A percentile compares a stretch with the other conserved stretches of the same genome.
Conservation (phyloP, 2,888 invertebrate genomes). For the Nineta flava region DNA sequence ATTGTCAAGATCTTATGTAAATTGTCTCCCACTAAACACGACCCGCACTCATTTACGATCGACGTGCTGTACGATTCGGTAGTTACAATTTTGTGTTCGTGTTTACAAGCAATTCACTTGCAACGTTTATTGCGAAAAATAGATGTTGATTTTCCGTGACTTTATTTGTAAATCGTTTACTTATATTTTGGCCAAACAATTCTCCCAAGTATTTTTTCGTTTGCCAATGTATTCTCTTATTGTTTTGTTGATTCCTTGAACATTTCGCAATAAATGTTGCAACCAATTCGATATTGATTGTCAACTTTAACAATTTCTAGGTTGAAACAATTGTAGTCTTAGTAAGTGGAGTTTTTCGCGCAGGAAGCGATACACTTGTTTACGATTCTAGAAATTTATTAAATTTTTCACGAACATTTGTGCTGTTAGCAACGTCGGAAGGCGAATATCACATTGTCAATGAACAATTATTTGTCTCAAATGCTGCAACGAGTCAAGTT, state of each 20-base stretch:
- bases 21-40: constrained; percentile 46
- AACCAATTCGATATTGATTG: too few species aligned
- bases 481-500: constrained; percentile 26
- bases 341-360: constrained; percentile 47
- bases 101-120: too few species aligned
- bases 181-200: too few species aligned
- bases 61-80: constrained; percentile 46
- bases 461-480: constrained; percentile 47
- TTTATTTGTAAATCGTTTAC: too few species aligned
- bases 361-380: constrained; percentile 30
- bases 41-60: constrained; percentile 45
- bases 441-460: constrained; percentile 45
- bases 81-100: constrained; percentile 20
- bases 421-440: constrained; percentile 29
- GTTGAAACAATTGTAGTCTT: constrained; percentile 33
- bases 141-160: too few species aligned
- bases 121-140: too few species aligned
- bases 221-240: too few species aligned
- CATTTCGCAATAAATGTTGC: too few species aligned
- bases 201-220: too few species aligned
- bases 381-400: constrained; percentile 33
- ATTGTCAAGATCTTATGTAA: constrained; percentile 31
- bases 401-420: constrained; percentile 41
- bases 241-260: constrained; percentile 20
- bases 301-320: constrained; percentile 15